Evolutionary conservation across 2,797 vertebrate genomes (phyloP).

Genomic region (Sebastes jordani): DNA sequence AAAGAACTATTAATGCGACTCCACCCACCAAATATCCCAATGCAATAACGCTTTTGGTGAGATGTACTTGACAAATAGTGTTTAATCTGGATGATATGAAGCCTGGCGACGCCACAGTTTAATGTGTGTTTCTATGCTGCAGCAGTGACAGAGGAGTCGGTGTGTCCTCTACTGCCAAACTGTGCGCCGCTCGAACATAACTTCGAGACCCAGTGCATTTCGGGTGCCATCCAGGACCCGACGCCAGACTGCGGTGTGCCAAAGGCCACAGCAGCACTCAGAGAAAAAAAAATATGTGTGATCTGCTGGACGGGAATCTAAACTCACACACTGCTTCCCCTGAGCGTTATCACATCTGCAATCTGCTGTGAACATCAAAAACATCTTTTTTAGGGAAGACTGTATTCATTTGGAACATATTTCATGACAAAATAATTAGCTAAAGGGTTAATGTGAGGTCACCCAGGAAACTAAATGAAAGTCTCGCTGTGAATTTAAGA

Average conservation of each 20-base stretch:
- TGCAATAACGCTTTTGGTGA: conserved; percentile 1
- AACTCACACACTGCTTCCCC: neutral
- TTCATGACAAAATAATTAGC: neutral
- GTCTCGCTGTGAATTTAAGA: neutral
- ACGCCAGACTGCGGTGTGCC: neutral
- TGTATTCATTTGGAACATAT: conserved; percentile 8
- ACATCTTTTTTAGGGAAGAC: conserved; percentile 1
- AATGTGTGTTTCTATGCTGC: neutral
- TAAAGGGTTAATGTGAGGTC: neutral
- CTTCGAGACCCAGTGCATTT: conserved; percentile 28
- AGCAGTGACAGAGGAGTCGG: conserved; percentile 9
- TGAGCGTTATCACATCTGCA: neutral
- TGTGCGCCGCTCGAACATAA: conserved; percentile 8
- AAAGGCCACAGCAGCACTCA: neutral
- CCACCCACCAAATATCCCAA: neutral
- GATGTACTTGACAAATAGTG: conserved; percentile 4
- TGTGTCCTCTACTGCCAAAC: conserved; percentile 43
- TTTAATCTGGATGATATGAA: neutral
- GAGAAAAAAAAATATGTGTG: neutral
- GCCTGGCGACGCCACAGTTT: neutral
- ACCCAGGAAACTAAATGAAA: neutral
- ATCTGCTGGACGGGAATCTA: conserved; percentile 2
- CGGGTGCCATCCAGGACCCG: conserved; percentile 10
- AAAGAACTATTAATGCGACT: conserved; percentile 17
- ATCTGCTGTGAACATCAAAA: conserved; percentile 22